phyloP scores from a whole-genome alignment of 2,797 vertebrate genomes.

The Phoeniculus purpureus region DNA sequence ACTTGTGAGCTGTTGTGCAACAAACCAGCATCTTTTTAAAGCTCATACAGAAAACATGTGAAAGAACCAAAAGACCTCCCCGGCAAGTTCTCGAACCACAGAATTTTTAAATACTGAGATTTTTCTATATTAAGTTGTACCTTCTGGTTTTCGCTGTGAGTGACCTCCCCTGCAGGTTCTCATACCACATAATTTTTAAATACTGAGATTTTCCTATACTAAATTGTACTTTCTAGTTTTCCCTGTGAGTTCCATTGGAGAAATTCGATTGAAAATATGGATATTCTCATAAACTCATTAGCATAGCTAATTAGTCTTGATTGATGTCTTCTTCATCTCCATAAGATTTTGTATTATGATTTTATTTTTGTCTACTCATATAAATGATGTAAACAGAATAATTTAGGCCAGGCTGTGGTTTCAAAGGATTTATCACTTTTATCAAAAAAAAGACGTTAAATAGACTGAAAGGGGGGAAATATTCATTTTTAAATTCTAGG shows the following conservation, averaged over 20 bases:
- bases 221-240: conserved; percentile 20
- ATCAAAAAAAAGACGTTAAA: neutral
- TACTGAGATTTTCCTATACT: neutral
- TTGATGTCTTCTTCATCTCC: conserved; percentile 36
- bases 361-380: conserved; percentile 9
- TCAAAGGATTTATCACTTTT: conserved; percentile 41
- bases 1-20: conserved; percentile 65
- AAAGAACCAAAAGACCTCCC: neutral
- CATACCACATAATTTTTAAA: neutral
- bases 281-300: conserved; percentile 10
- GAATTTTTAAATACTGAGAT: neutral
- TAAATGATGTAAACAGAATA: conserved; percentile 42
- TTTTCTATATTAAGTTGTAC: neutral
- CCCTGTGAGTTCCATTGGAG: neutral
- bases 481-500: conserved; percentile 36
- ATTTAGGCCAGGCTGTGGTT: conserved; percentile 22
- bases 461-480: neutral
- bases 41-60: conserved; percentile 18
- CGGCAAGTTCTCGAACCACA: neutral
- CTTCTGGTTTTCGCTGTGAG: conserved; percentile 28
- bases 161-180: neutral
- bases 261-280: conserved; percentile 17
- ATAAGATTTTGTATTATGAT: neutral
- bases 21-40: conserved; percentile 46
- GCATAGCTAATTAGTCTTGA: conserved; percentile 39